A percentile compares a stretch with the other conserved stretches of the same genome.
Evolutionary conservation across 2,797 vertebrate genomes (phyloP).

Genomic region (Australoheros facetus): DNA sequence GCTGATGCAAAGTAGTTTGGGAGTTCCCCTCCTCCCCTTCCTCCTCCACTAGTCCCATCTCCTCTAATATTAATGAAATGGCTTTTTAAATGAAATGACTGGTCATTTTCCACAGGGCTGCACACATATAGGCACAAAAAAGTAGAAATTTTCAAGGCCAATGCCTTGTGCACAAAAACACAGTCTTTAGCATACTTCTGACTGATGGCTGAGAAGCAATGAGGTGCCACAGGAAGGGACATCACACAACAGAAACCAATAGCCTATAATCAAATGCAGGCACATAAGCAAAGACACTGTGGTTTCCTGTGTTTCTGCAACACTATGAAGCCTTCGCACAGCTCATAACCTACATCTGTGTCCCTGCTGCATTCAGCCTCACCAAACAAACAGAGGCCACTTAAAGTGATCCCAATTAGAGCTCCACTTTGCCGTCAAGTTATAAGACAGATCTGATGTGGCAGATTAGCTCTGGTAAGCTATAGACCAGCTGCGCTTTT

Average conservation of each 20-base stretch:
- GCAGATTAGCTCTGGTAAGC: not conserved
- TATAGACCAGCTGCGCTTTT: conserved; percentile 5
- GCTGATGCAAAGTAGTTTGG: conserved; percentile 48
- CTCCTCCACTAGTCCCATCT: conserved; percentile 20
- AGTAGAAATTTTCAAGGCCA: conserved; percentile 9
- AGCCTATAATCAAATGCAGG: conserved; percentile 20
- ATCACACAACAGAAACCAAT: conserved; percentile 29
- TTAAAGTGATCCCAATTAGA: not conserved
- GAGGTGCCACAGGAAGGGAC: conserved; percentile 55
- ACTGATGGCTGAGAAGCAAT: not conserved
- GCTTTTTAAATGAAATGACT: conserved; percentile 62
- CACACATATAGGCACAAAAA: not conserved
- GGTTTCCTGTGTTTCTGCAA: conserved; percentile 71
- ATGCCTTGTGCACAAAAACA: conserved; percentile 8
- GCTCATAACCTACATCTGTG: conserved; percentile 23
- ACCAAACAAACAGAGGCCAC: conserved; percentile 26
- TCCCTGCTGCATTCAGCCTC: not conserved
- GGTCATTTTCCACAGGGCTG: conserved; percentile 40
- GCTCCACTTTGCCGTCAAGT: conserved; percentile 3
- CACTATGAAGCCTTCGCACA: conserved; percentile 1
- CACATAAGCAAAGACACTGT: conserved; percentile 51
- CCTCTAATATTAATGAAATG: conserved; percentile 71
- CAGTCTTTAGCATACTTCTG: conserved; percentile 3
- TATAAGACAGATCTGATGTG: conserved; percentile 1
- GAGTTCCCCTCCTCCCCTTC: conserved; percentile 30